Evolutionary conservation across 2,797 vertebrate species (phyloP).

Genomic region (Acestrorhynchus altus): DNA sequence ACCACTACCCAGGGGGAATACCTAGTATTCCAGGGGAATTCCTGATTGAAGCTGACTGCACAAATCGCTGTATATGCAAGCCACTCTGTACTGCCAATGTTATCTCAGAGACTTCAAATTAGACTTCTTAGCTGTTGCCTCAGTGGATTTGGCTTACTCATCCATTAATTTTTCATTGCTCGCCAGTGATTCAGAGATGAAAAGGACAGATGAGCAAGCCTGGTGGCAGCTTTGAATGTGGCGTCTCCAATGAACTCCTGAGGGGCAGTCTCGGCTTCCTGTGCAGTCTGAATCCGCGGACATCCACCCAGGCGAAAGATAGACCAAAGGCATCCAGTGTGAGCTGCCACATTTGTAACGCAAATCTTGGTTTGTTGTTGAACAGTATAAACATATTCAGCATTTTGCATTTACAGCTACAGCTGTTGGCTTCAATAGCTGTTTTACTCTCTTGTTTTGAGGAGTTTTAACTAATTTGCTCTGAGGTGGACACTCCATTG

Average conservation of each 20-base stretch:
- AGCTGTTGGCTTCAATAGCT: not conserved
- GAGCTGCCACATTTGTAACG: not conserved
- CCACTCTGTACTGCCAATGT: constrained; percentile 26
- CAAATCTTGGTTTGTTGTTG: not conserved
- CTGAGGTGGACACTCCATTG: not conserved
- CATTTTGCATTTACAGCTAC: not conserved
- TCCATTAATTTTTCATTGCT: constrained; percentile 72
- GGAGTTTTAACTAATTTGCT: constrained; percentile 4
- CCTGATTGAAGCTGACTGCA: constrained; percentile 43
- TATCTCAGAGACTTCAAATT: constrained; percentile 63
- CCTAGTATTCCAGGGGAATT: constrained; percentile 18
- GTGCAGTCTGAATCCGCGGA: constrained; percentile 14
- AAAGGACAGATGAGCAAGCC: constrained; percentile 69
- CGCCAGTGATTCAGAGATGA: constrained; percentile 75
- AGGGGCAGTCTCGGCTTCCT: constrained; percentile 28
- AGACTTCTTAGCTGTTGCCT: constrained; percentile 62
- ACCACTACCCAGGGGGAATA: constrained; percentile 9
- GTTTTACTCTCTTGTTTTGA: not conserved
- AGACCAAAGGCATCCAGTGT: not conserved
- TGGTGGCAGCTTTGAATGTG: constrained; percentile 14
- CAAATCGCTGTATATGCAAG: constrained; percentile 28
- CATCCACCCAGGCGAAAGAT: not conserved
- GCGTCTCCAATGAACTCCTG: constrained; percentile 33
- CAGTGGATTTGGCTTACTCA: constrained; percentile 74
- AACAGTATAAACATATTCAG: not conserved